Evolutionary conservation across 1,140 invertebrate species (phyloP), one percentile per base, ranked within the genome.

Genomic region (Orchesella cincta): DNA sequence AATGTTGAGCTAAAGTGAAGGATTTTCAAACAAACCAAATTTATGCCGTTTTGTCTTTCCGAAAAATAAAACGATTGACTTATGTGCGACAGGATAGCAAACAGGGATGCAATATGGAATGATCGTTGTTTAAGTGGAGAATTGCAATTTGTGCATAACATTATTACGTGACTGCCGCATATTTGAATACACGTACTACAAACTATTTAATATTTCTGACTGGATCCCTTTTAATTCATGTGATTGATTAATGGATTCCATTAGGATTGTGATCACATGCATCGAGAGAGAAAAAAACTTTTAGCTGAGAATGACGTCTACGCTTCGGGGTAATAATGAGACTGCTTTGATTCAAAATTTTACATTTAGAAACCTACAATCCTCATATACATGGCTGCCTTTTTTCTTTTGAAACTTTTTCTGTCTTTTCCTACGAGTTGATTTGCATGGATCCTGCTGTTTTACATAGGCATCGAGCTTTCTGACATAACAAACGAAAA

Each of bases 221-320:
- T 57, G 54, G 26, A 26, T 57, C 23, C 14, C 54, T 57, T 57
- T 5, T 57, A n/a, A 5, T n/a, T 5, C 54, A n/a, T 57, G 54
- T 57, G 67, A 71, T 71, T 71, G 67, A 71, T 71, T 71, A 71
- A 71, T 71, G 67, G 67, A 71, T 71, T 71, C 67, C 67, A 71
- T 71, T 71, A 71, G 26, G 23, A 36, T 33, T 20, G 18, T 23
- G 54, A 57, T 16, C 54, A 57, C 54, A 23, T 14, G 12, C 23
- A 57, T 26, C 14, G n/a, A n/a, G n/a, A n/a, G n/a, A n/a, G n/a
- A n/a, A n/a, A n/a, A n/a, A n/a, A n/a, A n/a, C n/a, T n/a, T n/a
- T n/a, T n/a, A n/a, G n/a, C n/a, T n/a, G n/a, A n/a, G n/a, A n/a
- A n/a, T n/a, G 23, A 18, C 54, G 12, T 57, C 12, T 26, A 57